Evolutionary conservation across 2,113 vertebrate species (phyloP).

Genomic region (Vombatus ursinus): DNA sequence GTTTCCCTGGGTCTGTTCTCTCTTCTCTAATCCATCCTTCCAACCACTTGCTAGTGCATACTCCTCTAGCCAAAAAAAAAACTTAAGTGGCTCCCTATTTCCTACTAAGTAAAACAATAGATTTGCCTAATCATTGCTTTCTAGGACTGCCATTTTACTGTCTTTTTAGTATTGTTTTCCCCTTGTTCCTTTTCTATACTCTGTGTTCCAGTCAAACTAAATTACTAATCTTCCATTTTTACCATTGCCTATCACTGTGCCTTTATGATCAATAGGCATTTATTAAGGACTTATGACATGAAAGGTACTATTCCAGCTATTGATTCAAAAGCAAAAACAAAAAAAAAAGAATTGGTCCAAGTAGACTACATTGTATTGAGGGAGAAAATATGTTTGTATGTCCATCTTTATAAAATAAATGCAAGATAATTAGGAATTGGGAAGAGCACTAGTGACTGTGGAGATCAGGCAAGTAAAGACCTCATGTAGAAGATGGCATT

Average conservation of each 20-base stretch:
- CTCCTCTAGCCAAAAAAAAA: not conserved
- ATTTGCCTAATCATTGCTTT: not conserved
- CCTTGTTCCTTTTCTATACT: not conserved
- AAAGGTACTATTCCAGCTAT: not conserved
- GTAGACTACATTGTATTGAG: not conserved
- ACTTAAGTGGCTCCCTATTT: not conserved
- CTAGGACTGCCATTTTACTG: not conserved
- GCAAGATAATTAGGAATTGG: no score
- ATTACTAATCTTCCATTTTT: not conserved
- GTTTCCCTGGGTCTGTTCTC: not conserved
- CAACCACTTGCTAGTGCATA: not conserved
- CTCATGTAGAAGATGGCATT: not conserved
- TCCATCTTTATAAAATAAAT: no score
- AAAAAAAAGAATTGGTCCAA: no score
- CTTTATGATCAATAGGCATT: not conserved
- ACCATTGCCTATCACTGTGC: not conserved
- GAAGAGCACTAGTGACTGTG: no score
- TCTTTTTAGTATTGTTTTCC: not conserved
- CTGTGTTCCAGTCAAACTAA: not conserved
- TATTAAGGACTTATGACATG: not conserved
- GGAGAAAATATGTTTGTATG: not conserved
- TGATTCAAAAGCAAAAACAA: no score
- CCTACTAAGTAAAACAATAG: not conserved
- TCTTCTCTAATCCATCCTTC: not conserved
- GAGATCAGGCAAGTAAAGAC: no score